Conservation (phyloP, 1,140 invertebrate species). For the Potamilus streckersoni region DNA sequence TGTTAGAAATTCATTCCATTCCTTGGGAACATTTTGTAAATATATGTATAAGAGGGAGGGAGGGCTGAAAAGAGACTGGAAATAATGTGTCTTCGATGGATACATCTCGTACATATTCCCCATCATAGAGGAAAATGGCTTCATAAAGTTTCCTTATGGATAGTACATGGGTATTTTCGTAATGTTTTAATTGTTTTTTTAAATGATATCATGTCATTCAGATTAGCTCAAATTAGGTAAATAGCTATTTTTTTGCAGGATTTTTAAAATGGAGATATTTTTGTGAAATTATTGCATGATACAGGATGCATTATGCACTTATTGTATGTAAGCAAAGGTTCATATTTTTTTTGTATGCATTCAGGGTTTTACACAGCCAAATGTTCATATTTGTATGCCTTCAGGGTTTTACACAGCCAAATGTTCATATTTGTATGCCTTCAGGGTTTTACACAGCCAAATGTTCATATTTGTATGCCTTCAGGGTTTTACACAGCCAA, state of each 20-base stretch:
- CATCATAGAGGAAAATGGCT: too few species aligned
- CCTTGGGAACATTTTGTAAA: too few species aligned
- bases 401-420: constrained; percentile 88
- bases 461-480: constrained; percentile 36
- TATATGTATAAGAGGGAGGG: too few species aligned
- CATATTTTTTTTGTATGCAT: constrained; percentile 5
- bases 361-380: constrained; percentile 88
- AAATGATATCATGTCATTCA: too few species aligned
- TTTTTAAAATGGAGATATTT: neutral
- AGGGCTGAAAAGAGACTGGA: too few species aligned
- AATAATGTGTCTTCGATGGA: too few species aligned
- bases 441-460: constrained; percentile 88
- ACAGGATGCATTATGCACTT: neutral
- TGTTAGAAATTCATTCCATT: too few species aligned
- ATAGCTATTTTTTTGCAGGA: neutral
- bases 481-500: constrained; percentile 85
- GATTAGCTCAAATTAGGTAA: neutral
- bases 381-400: constrained; percentile 36
- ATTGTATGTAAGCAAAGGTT: neutral
- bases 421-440: constrained; percentile 36
- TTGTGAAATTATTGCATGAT: neutral
- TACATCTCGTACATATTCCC: too few species aligned
- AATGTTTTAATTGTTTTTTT: too few species aligned
- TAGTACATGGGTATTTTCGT: too few species aligned
- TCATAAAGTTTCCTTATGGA: too few species aligned